phyloP scores from a whole-genome alignment of 2,113 vertebrate genomes.

The Leucosticte australis region DNA sequence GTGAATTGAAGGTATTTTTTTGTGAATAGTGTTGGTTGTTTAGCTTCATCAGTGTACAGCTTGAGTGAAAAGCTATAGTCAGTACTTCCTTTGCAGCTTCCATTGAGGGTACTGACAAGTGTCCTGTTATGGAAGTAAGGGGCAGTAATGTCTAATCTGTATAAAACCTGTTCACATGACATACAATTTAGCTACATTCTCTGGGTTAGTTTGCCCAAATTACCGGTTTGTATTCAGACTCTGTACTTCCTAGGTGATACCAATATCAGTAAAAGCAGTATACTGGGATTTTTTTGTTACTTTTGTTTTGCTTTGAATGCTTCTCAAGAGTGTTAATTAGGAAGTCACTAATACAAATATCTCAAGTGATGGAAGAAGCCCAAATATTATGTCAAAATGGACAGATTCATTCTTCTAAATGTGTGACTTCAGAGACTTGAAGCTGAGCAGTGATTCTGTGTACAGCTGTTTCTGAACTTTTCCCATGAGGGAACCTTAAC shows the following conservation, averaged over 20 bases:
- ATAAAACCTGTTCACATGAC: background rate
- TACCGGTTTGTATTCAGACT: background rate
- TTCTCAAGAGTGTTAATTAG: background rate
- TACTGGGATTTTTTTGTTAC: rapidly evolving
- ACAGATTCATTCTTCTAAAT: background rate
- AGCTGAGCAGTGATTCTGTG: background rate
- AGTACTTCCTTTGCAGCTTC: background rate
- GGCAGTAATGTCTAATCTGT: background rate
- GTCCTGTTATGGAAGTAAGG: background rate
- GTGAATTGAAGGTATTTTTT: background rate
- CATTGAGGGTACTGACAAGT: background rate
- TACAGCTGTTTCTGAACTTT: background rate
- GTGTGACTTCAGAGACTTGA: background rate
- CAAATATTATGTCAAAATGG: background rate
- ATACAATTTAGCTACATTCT: background rate
- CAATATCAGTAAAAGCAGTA: background rate
- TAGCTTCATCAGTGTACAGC: background rate
- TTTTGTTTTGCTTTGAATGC: background rate
- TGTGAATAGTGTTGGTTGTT: background rate
- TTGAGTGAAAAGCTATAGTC: background rate
- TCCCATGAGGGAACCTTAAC: background rate
- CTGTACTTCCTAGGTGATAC: background rate
- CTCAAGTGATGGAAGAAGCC: background rate
- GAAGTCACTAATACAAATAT: background rate
- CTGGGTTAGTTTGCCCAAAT: background rate